Conservation (phyloP, 2,888 invertebrate species). For the Emmelina monodactyla region DNA sequence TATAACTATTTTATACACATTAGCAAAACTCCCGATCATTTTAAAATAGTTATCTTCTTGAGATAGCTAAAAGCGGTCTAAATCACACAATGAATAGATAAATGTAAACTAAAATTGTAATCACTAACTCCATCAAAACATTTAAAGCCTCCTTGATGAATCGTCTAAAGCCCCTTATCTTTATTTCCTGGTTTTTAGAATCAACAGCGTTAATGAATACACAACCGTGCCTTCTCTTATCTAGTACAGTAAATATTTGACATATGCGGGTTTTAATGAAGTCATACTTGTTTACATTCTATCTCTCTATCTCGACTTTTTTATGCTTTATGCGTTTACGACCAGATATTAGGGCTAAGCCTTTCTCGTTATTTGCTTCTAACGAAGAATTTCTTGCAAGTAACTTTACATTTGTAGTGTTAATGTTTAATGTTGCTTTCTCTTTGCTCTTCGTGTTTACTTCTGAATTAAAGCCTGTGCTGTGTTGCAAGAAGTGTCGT, state of each 20-base stretch:
- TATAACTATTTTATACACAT: too few relatives aligned
- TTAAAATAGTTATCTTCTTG: too few relatives aligned
- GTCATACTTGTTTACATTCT: conserved; percentile 24
- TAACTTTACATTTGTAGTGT: conserved; percentile 21
- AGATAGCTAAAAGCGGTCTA: too few relatives aligned
- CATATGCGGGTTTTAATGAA: conserved; percentile 41
- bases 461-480: conserved; percentile 17
- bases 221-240: conserved; percentile 26
- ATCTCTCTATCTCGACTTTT: conserved; percentile 28
- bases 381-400: neutral
- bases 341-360: neutral
- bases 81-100: too few relatives aligned
- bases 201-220: conserved; percentile 30
- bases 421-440: conserved; percentile 25
- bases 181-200: conserved; percentile 23
- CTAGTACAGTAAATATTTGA: conserved; percentile 41
- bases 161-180: conserved; percentile 22
- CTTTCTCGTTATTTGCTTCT: conserved; percentile 12
- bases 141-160: conserved; percentile 8
- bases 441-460: conserved; percentile 23
- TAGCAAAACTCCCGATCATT: too few relatives aligned
- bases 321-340: conserved; percentile 22
- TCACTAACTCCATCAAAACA: conserved; percentile 7
- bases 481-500: conserved; percentile 13
- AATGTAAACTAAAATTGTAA: neutral